Conservation (phyloP, 2,888 invertebrate genomes). For the Xestia xanthographa region DNA sequence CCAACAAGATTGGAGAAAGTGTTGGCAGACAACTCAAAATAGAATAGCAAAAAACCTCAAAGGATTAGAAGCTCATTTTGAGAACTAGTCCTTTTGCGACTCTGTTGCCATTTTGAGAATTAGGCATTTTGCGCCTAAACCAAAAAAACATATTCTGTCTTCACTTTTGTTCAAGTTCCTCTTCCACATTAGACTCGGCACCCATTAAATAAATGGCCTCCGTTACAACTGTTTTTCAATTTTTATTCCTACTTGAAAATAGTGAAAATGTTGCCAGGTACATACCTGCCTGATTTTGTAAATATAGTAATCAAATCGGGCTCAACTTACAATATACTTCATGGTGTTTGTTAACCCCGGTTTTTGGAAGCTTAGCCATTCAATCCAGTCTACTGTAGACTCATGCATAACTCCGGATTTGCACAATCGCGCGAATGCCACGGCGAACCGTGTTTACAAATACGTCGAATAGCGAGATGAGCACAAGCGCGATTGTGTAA, state of each 20-base stretch:
- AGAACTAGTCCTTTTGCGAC: too few relatives aligned
- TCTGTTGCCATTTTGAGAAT: too few relatives aligned
- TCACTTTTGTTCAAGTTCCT: neutral
- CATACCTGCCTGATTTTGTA: conserved; percentile 47
- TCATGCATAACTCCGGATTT: neutral
- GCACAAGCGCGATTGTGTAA: conserved; percentile 9
- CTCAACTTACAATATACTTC: conserved; percentile 32
- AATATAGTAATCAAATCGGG: conserved; percentile 53
- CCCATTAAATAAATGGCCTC: neutral
- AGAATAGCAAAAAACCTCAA: neutral
- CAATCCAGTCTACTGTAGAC: neutral
- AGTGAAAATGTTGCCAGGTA: conserved; percentile 36
- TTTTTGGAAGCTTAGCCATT: conserved; percentile 29
- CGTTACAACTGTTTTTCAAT: conserved; percentile 31
- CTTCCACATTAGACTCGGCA: neutral
- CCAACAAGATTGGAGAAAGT: neutral
- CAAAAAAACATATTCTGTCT: neutral
- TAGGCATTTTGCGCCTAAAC: too few relatives aligned
- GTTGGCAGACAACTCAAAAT: neutral
- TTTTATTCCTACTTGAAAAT: conserved; percentile 41
- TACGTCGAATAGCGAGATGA: neutral
- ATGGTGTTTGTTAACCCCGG: conserved; percentile 37
- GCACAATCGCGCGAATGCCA: neutral
- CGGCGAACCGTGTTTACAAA: neutral
- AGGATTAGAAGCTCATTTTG: neutral